A percentile compares a stretch with the other conserved stretches of the same genome.
phyloP scores from a whole-genome alignment of 2,888 invertebrate species.

The Odontomyia ornata region DNA sequence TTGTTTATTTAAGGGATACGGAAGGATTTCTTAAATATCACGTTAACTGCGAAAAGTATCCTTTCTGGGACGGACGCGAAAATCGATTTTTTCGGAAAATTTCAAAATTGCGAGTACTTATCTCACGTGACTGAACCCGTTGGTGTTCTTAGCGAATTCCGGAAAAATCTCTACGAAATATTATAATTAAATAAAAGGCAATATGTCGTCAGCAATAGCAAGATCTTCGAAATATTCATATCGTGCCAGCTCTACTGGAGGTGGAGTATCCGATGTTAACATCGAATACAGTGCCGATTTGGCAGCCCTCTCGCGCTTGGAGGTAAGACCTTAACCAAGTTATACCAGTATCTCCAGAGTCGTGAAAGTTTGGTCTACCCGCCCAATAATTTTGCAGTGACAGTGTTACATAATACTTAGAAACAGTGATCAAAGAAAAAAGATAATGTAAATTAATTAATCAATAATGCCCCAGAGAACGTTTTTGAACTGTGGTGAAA shows the following conservation, averaged over 20 bases:
- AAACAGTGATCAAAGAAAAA: slow-evolving; percentile 47
- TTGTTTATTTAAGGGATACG: slow-evolving; percentile 46
- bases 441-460: slow-evolving; percentile 47
- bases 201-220: slow-evolving; percentile 79
- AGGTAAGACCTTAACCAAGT: slow-evolving; percentile 72
- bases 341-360: background rate
- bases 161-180: slow-evolving; percentile 26
- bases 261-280: slow-evolving; percentile 87
- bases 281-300: slow-evolving; percentile 95
- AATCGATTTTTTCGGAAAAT: slow-evolving; percentile 47
- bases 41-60: slow-evolving; percentile 44
- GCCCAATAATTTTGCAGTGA: slow-evolving; percentile 36
- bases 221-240: slow-evolving; percentile 93
- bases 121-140: slow-evolving; percentile 13
- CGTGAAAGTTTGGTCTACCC: background rate
- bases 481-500: slow-evolving; percentile 44
- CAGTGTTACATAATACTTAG: slow-evolving; percentile 52
- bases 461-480: slow-evolving; percentile 4
- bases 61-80: slow-evolving; percentile 45
- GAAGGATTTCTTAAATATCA: slow-evolving; percentile 34
- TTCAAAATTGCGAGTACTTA: background rate
- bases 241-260: slow-evolving; percentile 86
- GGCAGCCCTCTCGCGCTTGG: slow-evolving; percentile 92
- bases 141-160: slow-evolving; percentile 27
- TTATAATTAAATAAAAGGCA: slow-evolving; percentile 54